Percentiles rank a stretch among this genome's conserved stretches.
Conservation (phyloP, 2,797 vertebrate genomes). For the Catamblyrhynchus diadema region DNA sequence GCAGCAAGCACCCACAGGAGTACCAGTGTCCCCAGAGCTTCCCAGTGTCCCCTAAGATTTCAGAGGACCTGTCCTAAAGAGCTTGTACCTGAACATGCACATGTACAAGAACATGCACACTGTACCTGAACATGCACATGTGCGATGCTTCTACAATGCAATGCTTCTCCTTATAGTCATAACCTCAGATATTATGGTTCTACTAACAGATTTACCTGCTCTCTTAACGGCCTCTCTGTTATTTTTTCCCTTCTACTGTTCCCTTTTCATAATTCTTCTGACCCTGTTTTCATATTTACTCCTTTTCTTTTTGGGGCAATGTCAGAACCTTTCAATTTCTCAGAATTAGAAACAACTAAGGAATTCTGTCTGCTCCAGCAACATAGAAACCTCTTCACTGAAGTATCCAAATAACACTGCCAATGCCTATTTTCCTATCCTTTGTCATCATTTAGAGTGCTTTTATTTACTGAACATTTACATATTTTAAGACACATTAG, state of each 20-base stretch:
- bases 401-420: not conserved
- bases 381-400: not conserved
- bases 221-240: not conserved
- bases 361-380: not conserved
- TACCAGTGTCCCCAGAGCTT: not conserved
- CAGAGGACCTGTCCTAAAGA: not conserved
- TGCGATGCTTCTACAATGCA: not conserved
- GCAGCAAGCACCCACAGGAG: not conserved
- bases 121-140: not conserved
- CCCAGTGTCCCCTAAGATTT: not conserved
- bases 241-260: not conserved
- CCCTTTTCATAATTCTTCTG: not conserved
- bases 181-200: not conserved
- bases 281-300: not conserved
- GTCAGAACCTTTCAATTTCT: not conserved
- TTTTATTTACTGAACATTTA: not conserved
- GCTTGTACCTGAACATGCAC: not conserved
- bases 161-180: not conserved
- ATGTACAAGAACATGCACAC: too few species aligned
- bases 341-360: not conserved
- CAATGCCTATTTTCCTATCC: not conserved
- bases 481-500: not conserved
- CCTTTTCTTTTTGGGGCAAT: not conserved
- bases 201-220: not conserved
- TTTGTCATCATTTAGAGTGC: not conserved